Conservation (phyloP, 53 echinoderm and acorn worm species). For the Zoroaster sp. region DNA sequence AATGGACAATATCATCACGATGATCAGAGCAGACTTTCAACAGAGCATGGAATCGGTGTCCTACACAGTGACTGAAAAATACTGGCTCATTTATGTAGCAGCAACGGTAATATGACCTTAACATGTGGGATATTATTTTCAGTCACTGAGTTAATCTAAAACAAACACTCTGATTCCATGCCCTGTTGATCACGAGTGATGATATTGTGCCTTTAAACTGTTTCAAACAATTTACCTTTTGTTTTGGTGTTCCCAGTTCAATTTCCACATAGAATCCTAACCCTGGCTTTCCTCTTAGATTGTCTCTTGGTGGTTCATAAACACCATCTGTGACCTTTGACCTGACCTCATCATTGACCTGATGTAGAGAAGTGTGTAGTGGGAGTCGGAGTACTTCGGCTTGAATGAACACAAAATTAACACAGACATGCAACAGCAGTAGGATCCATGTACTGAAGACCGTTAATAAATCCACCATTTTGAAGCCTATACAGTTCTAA, state of each 20-base stretch:
- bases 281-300: conserved; percentile 84
- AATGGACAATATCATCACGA: too few relatives aligned
- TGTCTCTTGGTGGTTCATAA: conserved; percentile 28
- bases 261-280: conserved; percentile 90
- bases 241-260: conserved; percentile 73
- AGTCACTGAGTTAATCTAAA: background rate
- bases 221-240: conserved; percentile 28
- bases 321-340: background rate
- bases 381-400: background rate
- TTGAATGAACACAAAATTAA: background rate
- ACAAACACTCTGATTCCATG: too few relatives aligned
- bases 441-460: background rate
- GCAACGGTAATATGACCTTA: background rate
- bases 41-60: too few relatives aligned
- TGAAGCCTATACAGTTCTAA: too few relatives aligned
- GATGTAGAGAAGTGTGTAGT: background rate
- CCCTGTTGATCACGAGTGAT: too few relatives aligned
- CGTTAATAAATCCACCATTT: too few relatives aligned
- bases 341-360: conserved; percentile 8
- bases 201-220: too few relatives aligned
- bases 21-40: too few relatives aligned
- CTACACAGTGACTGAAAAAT: too few relatives aligned
- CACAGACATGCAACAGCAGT: conserved; percentile 40
- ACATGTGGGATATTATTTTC: background rate
- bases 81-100: background rate